Conservation (phyloP, 2,888 invertebrate species). For the Minunthozetes semirufus region DNA sequence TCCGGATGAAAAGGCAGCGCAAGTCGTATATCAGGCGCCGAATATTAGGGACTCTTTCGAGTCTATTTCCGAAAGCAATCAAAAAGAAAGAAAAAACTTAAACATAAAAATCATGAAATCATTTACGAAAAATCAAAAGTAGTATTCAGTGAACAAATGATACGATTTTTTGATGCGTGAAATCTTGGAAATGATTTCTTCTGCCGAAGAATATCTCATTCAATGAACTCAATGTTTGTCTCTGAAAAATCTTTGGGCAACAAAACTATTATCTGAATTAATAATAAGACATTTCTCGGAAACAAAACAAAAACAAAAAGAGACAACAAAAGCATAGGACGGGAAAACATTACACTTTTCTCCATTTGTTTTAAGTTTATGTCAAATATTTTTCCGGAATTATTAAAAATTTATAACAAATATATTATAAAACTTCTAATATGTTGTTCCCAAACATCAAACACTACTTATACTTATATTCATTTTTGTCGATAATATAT, state of each 20-base stretch:
- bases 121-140: neutral
- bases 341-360: no score
- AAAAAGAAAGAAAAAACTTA: no score
- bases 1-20: neutral
- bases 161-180: neutral
- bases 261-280: neutral
- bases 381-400: no score
- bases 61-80: slow-evolving; percentile 14
- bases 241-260: neutral
- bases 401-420: no score
- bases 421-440: no score
- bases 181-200: neutral
- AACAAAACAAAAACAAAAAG: no score
- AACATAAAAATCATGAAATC: neutral
- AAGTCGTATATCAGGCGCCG: slow-evolving; percentile 1
- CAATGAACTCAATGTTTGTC: neutral
- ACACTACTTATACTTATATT: no score
- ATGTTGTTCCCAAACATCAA: no score
- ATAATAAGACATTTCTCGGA: neutral
- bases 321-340: no score
- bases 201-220: neutral
- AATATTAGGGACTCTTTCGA: neutral
- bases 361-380: no score
- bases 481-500: no score
- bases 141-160: neutral